Base-by-base conservation (phyloP, 2,888 invertebrate genomes). In the Amphimallon solstitiale region DNA sequence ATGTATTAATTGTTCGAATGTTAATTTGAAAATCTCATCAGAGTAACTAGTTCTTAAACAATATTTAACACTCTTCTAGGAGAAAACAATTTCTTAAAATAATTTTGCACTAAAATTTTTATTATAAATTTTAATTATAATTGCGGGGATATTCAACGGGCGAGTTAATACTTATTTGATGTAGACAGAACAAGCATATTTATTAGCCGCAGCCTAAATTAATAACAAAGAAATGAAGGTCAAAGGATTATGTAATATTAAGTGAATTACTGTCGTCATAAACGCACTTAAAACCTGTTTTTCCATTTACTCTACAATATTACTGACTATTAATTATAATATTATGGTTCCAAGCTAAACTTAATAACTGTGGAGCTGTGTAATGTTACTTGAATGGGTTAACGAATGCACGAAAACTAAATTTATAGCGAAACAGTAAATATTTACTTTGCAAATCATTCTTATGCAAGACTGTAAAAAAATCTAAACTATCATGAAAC, bases 301-400 rank as follows among this genome's bases (percentile, higher is more conserved):
- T 51, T 34, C 21, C 17, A 7, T 14, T 15, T 51, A 9, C 34
- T 51, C 21, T 12, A 51, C 29, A 29, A 34, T 23, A 48, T 51
- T 51, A 51, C 17, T 2, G 29, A 14, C 49, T 12, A 15, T 51
- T 35, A 51, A 34, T 51, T 51, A 51, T 29, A 5, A 29, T 34
- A 51, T 51, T 51, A 34, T 51, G 14, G 34, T 51, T 29, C 29
- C 29, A 51, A 48, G 34, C 34, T 51, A 14, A 51, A 51, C 15
- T 12, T 51, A 35, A 35, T 51, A 12, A 14, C 29, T 19, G 49
- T 29, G 12, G 34, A 14, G 29, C 14, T 49, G 40, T 40, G 14
- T 40, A 34, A 49, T 14, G 19, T 34, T 34, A 17, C 49, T 14
- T 14, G 14, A 51, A 34, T 34, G 15, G 34, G 34, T 51, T 17